These are phyloP conservation scores for Megaceryle maxima DNA, from an alignment of 2,113 vertebrate genomes.

Conservation along the genomic window DNA sequence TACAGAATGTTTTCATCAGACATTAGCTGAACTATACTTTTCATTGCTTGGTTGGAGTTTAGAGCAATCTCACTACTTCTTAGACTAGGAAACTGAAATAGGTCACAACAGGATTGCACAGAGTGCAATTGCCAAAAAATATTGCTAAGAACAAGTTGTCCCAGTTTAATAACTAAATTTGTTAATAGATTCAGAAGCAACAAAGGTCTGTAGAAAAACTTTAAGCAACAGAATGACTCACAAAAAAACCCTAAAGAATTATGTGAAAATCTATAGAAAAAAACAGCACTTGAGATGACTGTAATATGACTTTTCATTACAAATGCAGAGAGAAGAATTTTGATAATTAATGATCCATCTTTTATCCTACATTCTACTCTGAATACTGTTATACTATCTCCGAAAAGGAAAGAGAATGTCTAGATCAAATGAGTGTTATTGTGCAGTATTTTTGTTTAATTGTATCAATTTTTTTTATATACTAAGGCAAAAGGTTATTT, in stretches of 20 bases:
- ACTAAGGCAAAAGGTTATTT: background rate
- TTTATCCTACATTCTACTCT: background rate
- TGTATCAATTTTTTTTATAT: background rate
- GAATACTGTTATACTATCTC: background rate
- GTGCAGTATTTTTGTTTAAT: background rate
- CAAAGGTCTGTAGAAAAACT: background rate
- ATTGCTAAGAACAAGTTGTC: background rate
- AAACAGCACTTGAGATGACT: background rate
- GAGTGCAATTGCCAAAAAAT: background rate
- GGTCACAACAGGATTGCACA: background rate
- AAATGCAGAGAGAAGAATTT: background rate
- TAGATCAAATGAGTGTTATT: background rate
- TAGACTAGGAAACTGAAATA: slow-evolving; percentile 3
- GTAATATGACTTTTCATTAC: background rate
- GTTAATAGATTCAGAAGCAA: background rate
- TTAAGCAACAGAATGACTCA: background rate
- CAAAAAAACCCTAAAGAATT: background rate
- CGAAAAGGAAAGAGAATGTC: background rate
- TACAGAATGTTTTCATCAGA: background rate
- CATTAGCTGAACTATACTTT: background rate
- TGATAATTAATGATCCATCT: background rate
- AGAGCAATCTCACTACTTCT: background rate
- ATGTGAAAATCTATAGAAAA: background rate
- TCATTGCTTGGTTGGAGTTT: background rate
- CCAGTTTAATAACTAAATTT: background rate